These are phyloP conservation scores for Drosophila pruinosa DNA, from an alignment of 1,140 invertebrate genomes.

Conservation along the genomic window DNA sequence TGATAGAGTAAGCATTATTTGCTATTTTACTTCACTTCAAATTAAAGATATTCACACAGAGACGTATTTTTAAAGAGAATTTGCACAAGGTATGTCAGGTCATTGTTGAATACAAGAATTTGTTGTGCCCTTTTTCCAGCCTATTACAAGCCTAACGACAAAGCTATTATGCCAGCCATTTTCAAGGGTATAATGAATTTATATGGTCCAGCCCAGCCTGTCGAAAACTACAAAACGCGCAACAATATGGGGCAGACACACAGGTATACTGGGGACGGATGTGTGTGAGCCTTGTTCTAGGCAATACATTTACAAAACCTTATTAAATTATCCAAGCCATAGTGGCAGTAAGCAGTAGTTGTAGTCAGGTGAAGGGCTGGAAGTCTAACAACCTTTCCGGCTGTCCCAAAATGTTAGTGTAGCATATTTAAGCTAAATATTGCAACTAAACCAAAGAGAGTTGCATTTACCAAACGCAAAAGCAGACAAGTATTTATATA, in stretches of 20 bases:
- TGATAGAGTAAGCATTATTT: not conserved
- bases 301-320: constrained; percentile 67
- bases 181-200: constrained; percentile 65
- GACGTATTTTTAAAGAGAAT: not conserved
- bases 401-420: constrained; percentile 59
- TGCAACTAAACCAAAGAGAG: constrained; percentile 64
- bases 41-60: not conserved
- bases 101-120: not conserved
- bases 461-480: constrained; percentile 49
- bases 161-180: constrained; percentile 16
- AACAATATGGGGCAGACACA: constrained; percentile 40
- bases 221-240: constrained; percentile 74
- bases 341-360: constrained; percentile 24
- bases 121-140: not conserved
- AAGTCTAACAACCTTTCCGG: constrained; percentile 27
- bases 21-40: not conserved
- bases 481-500: constrained; percentile 11
- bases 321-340: constrained; percentile 71
- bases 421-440: constrained; percentile 77
- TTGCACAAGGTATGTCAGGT: not conserved
- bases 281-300: constrained; percentile 20
- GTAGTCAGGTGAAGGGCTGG: not conserved
- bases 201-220: constrained; percentile 56
- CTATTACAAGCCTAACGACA: constrained; percentile 8
- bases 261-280: not conserved